Evolutionary conservation across 2,113 vertebrate genomes (phyloP).

Genomic region (Cyanoderma ruficeps): DNA sequence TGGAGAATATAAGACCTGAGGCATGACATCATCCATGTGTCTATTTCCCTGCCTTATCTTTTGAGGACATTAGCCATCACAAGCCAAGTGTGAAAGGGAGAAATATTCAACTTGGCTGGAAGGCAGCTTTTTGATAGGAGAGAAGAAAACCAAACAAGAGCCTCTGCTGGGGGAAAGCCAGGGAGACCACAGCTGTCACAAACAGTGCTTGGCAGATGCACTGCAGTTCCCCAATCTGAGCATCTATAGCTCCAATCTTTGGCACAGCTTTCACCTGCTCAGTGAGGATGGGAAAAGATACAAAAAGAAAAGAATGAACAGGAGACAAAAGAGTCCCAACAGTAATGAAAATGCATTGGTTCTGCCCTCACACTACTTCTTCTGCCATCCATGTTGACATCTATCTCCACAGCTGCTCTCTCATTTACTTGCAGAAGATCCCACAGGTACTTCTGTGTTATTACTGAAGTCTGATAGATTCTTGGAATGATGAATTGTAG

Average conservation of each 20-base stretch:
- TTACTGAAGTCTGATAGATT: not conserved
- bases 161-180: not conserved
- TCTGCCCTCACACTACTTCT: not conserved
- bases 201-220: not conserved
- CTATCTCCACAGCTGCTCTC: not conserved
- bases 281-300: not conserved
- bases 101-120: not conserved
- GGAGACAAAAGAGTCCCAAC: not conserved
- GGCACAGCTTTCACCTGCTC: not conserved
- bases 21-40: not conserved
- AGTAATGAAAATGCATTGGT: not conserved
- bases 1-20: not conserved
- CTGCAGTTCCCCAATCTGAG: accelerated
- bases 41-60: not conserved
- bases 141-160: not conserved
- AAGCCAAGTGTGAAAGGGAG: not conserved
- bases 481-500: not conserved
- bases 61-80: not conserved
- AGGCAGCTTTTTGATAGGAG: not conserved
- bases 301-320: not conserved
- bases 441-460: not conserved
- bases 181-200: not conserved
- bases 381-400: not conserved
- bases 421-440: not conserved
- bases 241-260: not conserved